Conservation (phyloP, 2,113 vertebrate genomes). For the Psammodynastes pulverulentus region DNA sequence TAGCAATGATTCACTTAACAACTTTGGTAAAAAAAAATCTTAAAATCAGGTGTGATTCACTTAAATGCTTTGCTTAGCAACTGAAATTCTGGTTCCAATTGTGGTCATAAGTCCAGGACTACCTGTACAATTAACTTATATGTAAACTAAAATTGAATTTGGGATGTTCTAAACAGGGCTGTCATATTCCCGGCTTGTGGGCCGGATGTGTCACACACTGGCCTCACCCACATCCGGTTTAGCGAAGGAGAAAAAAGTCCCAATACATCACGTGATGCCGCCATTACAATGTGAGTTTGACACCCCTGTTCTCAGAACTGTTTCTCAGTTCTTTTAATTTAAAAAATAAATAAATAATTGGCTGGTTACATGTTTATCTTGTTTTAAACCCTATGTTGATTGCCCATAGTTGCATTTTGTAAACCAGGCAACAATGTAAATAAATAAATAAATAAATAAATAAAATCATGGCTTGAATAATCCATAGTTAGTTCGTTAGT, state of each 20-base stretch:
- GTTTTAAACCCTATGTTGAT: background rate
- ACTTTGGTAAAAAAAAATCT: background rate
- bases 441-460: background rate
- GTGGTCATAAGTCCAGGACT: background rate
- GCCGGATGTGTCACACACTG: too few relatives aligned
- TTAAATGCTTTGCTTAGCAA: background rate
- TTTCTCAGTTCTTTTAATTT: background rate
- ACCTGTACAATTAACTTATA: too few relatives aligned
- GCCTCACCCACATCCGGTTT: too few relatives aligned
- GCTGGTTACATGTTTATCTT: too few relatives aligned
- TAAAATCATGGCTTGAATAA: background rate
- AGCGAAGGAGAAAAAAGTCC: too few relatives aligned
- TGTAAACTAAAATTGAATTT: too few relatives aligned
- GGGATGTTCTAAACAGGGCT: too few relatives aligned
- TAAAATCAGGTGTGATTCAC: background rate
- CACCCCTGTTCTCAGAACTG: too few relatives aligned
- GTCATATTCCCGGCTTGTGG: too few relatives aligned
- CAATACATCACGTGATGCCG: too few relatives aligned
- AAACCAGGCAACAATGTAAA: background rate
- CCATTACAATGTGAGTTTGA: too few relatives aligned
- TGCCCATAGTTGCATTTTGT: background rate
- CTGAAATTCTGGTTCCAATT: background rate
- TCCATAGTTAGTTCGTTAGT: too few relatives aligned
- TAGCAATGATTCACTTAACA: background rate
- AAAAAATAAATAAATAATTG: background rate